phyloP scores from a whole-genome alignment of 2,113 vertebrate species.

The Ailuropoda melanoleuca region DNA sequence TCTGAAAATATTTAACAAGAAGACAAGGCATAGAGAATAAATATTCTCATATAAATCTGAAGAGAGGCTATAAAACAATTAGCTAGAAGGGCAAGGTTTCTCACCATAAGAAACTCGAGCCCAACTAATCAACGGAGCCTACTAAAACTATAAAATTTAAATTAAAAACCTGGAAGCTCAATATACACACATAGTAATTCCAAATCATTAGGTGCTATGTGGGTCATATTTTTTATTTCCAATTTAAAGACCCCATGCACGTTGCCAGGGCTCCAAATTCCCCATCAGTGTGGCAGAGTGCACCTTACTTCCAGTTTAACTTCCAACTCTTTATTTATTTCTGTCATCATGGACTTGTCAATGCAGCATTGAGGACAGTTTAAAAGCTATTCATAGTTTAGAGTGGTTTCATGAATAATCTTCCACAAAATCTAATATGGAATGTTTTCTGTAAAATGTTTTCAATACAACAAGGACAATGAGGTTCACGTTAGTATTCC shows the following conservation, averaged over 20 bases:
- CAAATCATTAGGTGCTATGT: neutral
- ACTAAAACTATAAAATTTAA: neutral
- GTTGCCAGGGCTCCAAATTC: neutral
- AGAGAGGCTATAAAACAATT: neutral
- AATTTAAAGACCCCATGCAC: neutral
- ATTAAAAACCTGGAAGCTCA: neutral
- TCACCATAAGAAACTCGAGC: neutral
- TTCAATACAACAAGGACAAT: neutral
- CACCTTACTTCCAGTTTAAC: neutral
- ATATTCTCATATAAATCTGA: neutral
- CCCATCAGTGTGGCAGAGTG: neutral
- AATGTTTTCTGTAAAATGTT: neutral
- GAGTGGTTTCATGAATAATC: neutral
- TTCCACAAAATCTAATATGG: neutral
- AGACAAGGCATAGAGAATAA: neutral
- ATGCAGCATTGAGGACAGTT: neutral
- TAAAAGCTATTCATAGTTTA: slow-evolving; percentile 28
- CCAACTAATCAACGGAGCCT: neutral
- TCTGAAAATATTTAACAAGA: neutral
- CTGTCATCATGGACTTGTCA: neutral
- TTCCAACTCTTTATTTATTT: neutral
- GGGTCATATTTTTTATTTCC: slow-evolving; percentile 18
- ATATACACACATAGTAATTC: neutral
- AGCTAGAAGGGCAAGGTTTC: neutral
- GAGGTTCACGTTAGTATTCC: neutral